Percentiles rank a stretch among this genome's conserved stretches.
These are phyloP conservation scores for Sebastes trivittatus DNA, from an alignment of 2,797 vertebrate species.

Conservation along the genomic window DNA sequence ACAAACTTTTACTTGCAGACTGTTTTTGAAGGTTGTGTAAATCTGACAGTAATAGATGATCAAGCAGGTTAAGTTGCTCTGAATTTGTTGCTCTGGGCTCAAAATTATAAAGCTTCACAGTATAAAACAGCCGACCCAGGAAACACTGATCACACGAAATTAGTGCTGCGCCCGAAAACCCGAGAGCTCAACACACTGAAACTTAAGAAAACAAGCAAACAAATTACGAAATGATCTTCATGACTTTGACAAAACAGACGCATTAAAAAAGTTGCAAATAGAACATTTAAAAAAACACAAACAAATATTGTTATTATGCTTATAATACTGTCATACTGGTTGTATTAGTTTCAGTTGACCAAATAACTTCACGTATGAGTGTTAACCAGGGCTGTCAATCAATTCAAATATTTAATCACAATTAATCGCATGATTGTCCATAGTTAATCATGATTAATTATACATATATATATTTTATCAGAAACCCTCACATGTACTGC, in stretches of 20 bases:
- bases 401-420: no score
- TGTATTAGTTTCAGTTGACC: background rate
- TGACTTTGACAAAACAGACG: background rate
- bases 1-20: background rate
- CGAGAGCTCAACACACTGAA: no score
- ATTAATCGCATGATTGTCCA: no score
- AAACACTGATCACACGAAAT: background rate
- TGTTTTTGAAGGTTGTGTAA: background rate
- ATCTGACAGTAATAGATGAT: background rate
- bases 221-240: background rate
- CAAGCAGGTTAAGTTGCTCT: background rate
- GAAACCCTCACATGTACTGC: no score
- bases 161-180: no score
- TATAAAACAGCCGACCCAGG: background rate
- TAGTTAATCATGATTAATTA: no score
- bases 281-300: background rate
- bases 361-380: background rate
- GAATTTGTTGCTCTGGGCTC: background rate
- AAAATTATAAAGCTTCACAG: background rate
- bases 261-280: background rate
- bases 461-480: no score
- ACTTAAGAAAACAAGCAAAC: background rate
- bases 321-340: background rate
- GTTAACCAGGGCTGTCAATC: no score
- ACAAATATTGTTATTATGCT: background rate